These are phyloP conservation scores for Drosophila ironensis DNA, from an alignment of 1,140 invertebrate genomes.

Conservation along the genomic window DNA sequence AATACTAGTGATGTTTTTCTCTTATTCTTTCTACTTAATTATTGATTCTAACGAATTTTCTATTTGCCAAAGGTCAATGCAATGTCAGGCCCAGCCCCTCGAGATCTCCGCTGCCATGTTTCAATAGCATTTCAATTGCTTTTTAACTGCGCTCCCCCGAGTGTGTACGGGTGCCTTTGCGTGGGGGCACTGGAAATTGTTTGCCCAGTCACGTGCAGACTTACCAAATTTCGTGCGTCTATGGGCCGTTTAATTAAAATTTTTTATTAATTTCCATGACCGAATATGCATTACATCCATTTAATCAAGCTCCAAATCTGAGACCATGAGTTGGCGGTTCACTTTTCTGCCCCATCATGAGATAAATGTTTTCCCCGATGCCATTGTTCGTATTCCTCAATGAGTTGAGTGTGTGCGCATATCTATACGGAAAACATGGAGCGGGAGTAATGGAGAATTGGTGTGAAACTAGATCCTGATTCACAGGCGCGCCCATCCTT, in stretches of 20 bases:
- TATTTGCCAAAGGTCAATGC: constrained; percentile 65
- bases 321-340: constrained; percentile 4
- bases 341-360: constrained; percentile 18
- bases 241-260: constrained; percentile 62
- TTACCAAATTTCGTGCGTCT: constrained; percentile 25
- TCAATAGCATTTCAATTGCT: constrained; percentile 58
- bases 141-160: constrained; percentile 58
- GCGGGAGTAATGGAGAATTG: constrained; percentile 1
- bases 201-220: constrained; percentile 62
- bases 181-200: constrained; percentile 29
- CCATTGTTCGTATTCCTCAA: constrained; percentile 12
- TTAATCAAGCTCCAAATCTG: constrained; percentile 2
- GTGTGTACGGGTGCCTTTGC: not conserved
- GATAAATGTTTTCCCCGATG: constrained; percentile 15
- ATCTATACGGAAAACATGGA: not conserved
- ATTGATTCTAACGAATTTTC: constrained; percentile 65
- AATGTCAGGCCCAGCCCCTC: constrained; percentile 54
- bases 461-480: constrained; percentile 22
- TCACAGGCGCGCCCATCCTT: constrained; percentile 27
- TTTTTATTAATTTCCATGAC: constrained; percentile 53
- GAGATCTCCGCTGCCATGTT: constrained; percentile 45
- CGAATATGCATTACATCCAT: constrained; percentile 20
- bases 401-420: constrained; percentile 1
- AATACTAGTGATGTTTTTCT: constrained; percentile 14
- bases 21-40: constrained; percentile 62